Evolutionary conservation across 2,888 invertebrate species (phyloP).

Genomic region (Hirudinaria manillensis): DNA sequence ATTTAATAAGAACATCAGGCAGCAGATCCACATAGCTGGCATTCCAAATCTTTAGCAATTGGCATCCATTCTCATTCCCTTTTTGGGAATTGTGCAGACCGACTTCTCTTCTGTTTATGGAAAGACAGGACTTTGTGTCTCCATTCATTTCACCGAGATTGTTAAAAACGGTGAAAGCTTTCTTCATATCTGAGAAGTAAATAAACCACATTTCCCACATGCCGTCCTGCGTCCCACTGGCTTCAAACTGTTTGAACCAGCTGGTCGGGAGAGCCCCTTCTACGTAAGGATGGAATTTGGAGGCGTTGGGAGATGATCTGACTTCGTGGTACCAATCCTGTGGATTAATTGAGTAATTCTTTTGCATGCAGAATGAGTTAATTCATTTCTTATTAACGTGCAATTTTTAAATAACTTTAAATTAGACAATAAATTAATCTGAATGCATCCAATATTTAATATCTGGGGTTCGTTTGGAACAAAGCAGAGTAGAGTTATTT

Average conservation of each 20-base stretch:
- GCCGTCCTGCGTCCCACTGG: slow-evolving; percentile 12
- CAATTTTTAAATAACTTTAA: too few relatives aligned
- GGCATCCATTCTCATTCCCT: neutral
- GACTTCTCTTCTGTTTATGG: slow-evolving; percentile 24
- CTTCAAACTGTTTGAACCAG: slow-evolving; percentile 33
- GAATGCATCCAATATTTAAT: too few relatives aligned
- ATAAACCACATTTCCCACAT: slow-evolving; percentile 39
- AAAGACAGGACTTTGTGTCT: slow-evolving; percentile 10
- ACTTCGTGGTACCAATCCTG: slow-evolving; percentile 30
- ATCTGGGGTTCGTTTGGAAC: too few relatives aligned
- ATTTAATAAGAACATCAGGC: slow-evolving; percentile 1
- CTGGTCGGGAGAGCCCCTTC: slow-evolving; percentile 10
- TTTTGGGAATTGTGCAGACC: slow-evolving; percentile 26
- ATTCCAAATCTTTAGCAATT: slow-evolving; percentile 17
- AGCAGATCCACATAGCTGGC: neutral
- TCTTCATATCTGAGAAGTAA: slow-evolving; percentile 24
- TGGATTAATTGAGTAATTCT: slow-evolving; percentile 26
- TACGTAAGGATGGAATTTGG: slow-evolving; percentile 33
- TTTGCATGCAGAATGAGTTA: too few relatives aligned
- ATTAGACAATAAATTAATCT: too few relatives aligned
- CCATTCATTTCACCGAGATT: neutral
- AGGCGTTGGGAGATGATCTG: neutral
- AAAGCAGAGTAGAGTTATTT: too few relatives aligned
- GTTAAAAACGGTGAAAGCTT: slow-evolving; percentile 21
- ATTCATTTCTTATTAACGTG: too few relatives aligned